A percentile compares a stretch with the other conserved stretches of the same genome.
phyloP scores from a whole-genome alignment of 2,797 vertebrate species.

The Notoglanidium macrostoma region DNA sequence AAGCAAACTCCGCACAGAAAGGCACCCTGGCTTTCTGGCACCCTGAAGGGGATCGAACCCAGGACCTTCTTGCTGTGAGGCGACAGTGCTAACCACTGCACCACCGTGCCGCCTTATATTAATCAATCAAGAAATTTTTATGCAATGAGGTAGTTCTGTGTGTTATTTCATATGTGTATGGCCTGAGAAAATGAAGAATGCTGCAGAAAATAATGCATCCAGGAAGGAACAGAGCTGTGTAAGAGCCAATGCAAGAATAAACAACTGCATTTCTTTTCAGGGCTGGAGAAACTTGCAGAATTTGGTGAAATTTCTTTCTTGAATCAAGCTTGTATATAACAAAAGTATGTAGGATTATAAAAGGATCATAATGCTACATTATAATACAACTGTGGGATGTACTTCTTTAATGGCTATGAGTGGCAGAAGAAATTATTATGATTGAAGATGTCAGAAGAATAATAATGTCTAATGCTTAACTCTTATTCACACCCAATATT shows the following conservation, averaged over 20 bases:
- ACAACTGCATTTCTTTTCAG: background rate
- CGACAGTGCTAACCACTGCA: too few relatives aligned
- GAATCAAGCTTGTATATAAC: background rate
- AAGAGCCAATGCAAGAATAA: background rate
- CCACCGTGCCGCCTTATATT: background rate
- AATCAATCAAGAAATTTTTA: background rate
- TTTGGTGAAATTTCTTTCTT: background rate
- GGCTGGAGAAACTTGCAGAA: background rate
- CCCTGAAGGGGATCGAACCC: too few relatives aligned
- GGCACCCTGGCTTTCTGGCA: too few relatives aligned
- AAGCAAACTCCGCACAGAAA: too few relatives aligned
- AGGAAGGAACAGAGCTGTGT: background rate
- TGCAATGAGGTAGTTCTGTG: background rate
- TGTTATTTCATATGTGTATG: background rate
- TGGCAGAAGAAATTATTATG: background rate
- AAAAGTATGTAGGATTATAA: background rate
- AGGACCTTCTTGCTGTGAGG: too few relatives aligned
- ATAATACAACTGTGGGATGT: background rate
- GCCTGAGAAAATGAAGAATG: background rate
- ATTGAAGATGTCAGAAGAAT: background rate
- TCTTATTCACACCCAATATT: background rate
- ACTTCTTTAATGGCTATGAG: background rate
- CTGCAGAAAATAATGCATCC: background rate
- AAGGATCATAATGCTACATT: too few relatives aligned
- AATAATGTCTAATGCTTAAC: background rate